These are phyloP conservation scores for Doris montereyensis DNA, from an alignment of 2,888 invertebrate genomes.

Conservation along the genomic window DNA sequence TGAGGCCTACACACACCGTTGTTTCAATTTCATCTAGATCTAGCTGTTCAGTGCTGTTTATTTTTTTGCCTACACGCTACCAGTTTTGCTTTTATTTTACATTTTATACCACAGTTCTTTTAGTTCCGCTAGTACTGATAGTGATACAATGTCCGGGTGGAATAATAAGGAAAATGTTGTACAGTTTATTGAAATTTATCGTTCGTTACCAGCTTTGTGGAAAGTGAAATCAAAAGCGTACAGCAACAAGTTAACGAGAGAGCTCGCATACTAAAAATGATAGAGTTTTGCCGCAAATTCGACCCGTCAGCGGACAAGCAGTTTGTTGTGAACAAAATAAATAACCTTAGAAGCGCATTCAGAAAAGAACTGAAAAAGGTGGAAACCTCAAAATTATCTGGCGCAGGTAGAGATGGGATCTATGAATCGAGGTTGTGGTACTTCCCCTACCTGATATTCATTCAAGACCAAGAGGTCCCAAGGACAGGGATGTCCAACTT, in stretches of 20 bases:
- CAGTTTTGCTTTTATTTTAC: no score
- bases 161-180: background rate
- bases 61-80: no score
- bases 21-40: no score
- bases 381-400: background rate
- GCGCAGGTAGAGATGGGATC: background rate
- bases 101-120: no score
- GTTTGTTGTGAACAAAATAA: slow-evolving; percentile 9
- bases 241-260: background rate
- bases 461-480: background rate
- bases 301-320: background rate
- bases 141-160: background rate
- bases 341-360: background rate
- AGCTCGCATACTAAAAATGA: background rate
- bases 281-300: background rate
- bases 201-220: background rate
- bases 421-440: slow-evolving; percentile 4
- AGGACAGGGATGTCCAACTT: background rate
- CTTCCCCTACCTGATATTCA: background rate
- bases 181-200: background rate
- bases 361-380: slow-evolving; percentile 9
- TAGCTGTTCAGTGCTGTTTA: no score
- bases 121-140: no score
- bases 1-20: no score
- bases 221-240: background rate